phyloP scores from a whole-genome alignment of 2,888 invertebrate species.

The Anorthoa munda region DNA sequence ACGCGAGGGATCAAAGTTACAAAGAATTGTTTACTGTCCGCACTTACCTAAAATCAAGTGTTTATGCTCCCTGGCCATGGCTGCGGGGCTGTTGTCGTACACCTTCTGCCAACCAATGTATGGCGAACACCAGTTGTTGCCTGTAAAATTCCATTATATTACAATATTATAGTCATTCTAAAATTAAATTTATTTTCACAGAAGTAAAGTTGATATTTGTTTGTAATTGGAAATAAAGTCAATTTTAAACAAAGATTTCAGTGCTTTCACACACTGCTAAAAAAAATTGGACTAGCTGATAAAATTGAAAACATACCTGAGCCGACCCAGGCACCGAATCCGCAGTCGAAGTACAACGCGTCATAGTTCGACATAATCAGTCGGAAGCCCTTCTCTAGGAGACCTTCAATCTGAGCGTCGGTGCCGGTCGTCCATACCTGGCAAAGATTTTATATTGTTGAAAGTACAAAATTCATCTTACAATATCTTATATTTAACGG shows the following conservation, averaged over 20 bases:
- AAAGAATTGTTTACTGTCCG: neutral
- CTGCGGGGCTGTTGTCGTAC: constrained; percentile 94
- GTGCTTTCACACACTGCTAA: neutral
- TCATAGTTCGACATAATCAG: constrained; percentile 97
- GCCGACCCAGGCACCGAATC: constrained; percentile 95
- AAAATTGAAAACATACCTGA: constrained; percentile 81
- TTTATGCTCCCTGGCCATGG: constrained; percentile 90
- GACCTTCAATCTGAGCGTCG: constrained; percentile 92
- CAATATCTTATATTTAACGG: too few species aligned
- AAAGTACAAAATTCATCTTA: neutral
- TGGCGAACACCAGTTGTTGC: constrained; percentile 97
- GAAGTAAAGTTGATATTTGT: neutral
- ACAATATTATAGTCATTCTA: neutral
- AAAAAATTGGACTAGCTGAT: neutral
- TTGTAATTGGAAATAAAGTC: neutral
- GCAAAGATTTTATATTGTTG: neutral
- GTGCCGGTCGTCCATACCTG: constrained; percentile 94
- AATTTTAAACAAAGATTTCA: neutral
- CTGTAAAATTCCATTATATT: constrained; percentile 72
- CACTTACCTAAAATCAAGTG: constrained; percentile 90
- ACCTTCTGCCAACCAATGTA: constrained; percentile 97
- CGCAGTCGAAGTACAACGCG: constrained; percentile 96
- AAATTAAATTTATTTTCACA: neutral
- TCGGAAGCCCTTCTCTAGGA: constrained; percentile 93
- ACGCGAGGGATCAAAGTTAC: neutral